Percentiles rank a stretch among this genome's conserved stretches.
Evolutionary conservation across 2,888 invertebrate genomes (phyloP).

Genomic region (Dusona sp.): DNA sequence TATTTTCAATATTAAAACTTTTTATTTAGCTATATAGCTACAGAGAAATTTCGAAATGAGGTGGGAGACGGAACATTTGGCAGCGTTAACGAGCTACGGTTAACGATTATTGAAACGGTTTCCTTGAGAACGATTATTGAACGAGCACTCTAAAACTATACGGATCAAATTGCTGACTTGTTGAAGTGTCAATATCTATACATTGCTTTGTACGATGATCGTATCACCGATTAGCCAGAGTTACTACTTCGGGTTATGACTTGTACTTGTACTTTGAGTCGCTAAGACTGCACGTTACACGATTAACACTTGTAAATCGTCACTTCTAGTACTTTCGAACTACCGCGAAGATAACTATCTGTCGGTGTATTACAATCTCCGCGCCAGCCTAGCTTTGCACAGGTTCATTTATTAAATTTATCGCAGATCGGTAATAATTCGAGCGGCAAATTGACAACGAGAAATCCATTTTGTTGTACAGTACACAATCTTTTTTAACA

Average conservation of each 20-base stretch:
- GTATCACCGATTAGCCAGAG: slow-evolving; percentile 55
- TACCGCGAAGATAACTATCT: slow-evolving; percentile 25
- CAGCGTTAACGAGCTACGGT: slow-evolving; percentile 35
- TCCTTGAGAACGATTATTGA: slow-evolving; percentile 39
- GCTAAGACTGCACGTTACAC: slow-evolving; percentile 28
- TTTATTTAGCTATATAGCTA: slow-evolving; percentile 11
- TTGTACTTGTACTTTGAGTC: slow-evolving; percentile 42
- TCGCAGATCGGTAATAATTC: not conserved
- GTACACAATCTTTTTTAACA: not conserved
- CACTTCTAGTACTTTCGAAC: slow-evolving; percentile 40
- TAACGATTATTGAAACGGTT: slow-evolving; percentile 62
- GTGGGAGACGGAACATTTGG: slow-evolving; percentile 39
- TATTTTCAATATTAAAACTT: not conserved
- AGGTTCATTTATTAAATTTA: not conserved
- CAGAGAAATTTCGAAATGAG: slow-evolving; percentile 3
- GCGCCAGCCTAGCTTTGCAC: not conserved
- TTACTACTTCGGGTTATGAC: slow-evolving; percentile 56
- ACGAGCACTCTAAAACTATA: slow-evolving; percentile 41
- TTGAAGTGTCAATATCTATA: slow-evolving; percentile 27
- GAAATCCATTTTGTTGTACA: not conserved
- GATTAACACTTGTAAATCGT: slow-evolving; percentile 52
- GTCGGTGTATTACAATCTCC: slow-evolving; percentile 7
- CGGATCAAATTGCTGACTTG: slow-evolving; percentile 15
- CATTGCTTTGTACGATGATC: slow-evolving; percentile 33
- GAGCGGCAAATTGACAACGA: not conserved